Base-by-base conservation (phyloP, 2,888 invertebrate genomes). In the Dolichomitus sp. region DNA sequence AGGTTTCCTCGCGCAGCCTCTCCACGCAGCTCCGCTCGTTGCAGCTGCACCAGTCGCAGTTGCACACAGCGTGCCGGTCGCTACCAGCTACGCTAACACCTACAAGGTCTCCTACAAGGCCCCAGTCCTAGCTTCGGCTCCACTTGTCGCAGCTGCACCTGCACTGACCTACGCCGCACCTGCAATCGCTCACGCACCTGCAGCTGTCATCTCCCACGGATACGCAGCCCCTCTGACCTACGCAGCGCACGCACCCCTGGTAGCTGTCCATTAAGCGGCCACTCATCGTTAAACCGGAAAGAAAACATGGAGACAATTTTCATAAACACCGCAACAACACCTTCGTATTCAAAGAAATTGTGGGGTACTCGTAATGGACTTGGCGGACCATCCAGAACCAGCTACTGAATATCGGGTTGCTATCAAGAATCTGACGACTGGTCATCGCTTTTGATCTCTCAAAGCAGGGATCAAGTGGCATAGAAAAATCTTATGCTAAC, bases 41-140 rank as follows among this genome's bases (percentile, higher is more conserved):
- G 90, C 89, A 14, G 88, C 89, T 88, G 37, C 37, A 37, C 37
- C 37, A 7, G 37, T 37, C 2, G 37, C 37, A 37, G 37, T 37
- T 9, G 37, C 37, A 9, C 94, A 95, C 76, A 95, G 94, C 45
- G 93, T 95, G 2, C 96, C 96, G 54, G 94, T 95, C 30, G 96
- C 96, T 85, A 95, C 96, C 87, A 96, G 96, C 85, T 96, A 96
- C 92, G 95, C 96, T 88, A 96, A 96, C 94, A 95, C 95, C 86
- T 95, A 96, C 94, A 95, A 95, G 94, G 95, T 96, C 91, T 90
- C 94, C 57, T 85, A 90, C 77, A 91, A 90, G 85, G 89, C 88
- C 81, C 88, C 90, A 0, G 30, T 90, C 27, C 77, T 92, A 27
- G 90, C 91, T 42, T 84, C 84, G 2, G 93, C 59, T 12, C 91